Evolutionary conservation across 2,888 invertebrate species (phyloP).

Genomic region (Ypsolopha sequella): DNA sequence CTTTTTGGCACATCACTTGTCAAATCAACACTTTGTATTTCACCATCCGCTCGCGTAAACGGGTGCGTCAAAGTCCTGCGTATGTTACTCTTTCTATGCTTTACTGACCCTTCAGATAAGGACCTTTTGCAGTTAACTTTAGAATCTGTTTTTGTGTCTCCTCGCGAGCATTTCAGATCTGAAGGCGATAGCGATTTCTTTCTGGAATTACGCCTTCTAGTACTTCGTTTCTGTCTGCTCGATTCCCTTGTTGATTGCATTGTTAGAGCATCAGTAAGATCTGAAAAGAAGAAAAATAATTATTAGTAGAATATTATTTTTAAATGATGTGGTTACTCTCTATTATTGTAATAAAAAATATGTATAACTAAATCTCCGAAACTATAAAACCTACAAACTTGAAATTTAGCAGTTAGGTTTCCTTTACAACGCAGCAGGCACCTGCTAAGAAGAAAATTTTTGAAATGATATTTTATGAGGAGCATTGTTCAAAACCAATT

Average conservation of each 20-base stretch:
- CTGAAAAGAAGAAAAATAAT: conserved; percentile 31
- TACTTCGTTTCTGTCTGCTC: conserved; percentile 55
- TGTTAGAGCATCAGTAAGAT: conserved; percentile 43
- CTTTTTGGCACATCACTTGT: conserved; percentile 36
- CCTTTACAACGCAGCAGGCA: too few species aligned
- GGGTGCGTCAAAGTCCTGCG: conserved; percentile 63
- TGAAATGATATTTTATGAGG: too few species aligned
- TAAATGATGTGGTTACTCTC: too few species aligned
- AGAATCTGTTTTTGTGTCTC: conserved; percentile 43
- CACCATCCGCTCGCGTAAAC: conserved; percentile 41
- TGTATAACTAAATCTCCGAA: too few species aligned
- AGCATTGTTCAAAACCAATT: too few species aligned
- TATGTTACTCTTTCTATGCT: conserved; percentile 62
- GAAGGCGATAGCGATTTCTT: conserved; percentile 65
- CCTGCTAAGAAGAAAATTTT: too few species aligned
- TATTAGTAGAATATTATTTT: too few species aligned
- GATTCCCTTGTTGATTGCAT: conserved; percentile 63
- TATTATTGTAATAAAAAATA: too few species aligned
- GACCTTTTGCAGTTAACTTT: conserved; percentile 50
- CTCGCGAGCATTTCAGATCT: conserved; percentile 47
- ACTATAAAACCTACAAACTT: too few species aligned
- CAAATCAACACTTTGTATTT: conserved; percentile 42
- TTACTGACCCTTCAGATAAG: conserved; percentile 58
- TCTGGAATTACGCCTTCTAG: conserved; percentile 60
- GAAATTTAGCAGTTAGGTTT: too few species aligned